A percentile compares a stretch with the other conserved stretches of the same genome.
Conservation (phyloP, 2,113 vertebrate species). For the Periophthalmodon schlosseri region DNA sequence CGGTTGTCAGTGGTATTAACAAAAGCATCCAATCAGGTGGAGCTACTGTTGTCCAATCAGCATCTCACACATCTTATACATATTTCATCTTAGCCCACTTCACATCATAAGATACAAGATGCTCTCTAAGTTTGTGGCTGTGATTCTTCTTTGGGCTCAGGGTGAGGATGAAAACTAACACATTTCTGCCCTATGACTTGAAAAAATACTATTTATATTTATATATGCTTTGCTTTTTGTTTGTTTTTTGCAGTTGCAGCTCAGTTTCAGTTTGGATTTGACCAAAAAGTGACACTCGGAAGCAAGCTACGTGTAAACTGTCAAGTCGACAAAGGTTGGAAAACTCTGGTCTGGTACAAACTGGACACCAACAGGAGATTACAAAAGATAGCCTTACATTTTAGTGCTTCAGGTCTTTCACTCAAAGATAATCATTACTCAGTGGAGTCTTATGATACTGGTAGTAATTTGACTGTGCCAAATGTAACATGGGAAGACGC, state of each 20-base stretch:
- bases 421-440: too few species aligned
- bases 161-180: background rate
- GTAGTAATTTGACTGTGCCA: too few species aligned
- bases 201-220: background rate
- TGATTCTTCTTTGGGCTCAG: background rate
- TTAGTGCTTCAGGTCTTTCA: background rate
- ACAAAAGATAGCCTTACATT: slow-evolving; percentile 12
- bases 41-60: background rate
- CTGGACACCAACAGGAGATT: background rate
- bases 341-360: slow-evolving; percentile 20
- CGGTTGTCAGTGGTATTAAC: background rate
- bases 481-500: too few species aligned
- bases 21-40: background rate
- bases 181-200: background rate
- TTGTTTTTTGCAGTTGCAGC: background rate
- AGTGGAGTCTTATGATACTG: too few species aligned
- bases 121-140: background rate
- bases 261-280: slow-evolving; percentile 4
- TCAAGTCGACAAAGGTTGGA: background rate
- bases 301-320: background rate
- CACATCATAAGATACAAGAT: background rate
- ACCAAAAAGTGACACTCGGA: background rate
- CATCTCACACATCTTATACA: background rate
- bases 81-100: background rate
- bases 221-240: too few species aligned